A percentile compares a stretch with the other conserved stretches of the same genome.
phyloP scores from a whole-genome alignment of 2,113 vertebrate genomes.

The Girardinichthys multiradiatus region DNA sequence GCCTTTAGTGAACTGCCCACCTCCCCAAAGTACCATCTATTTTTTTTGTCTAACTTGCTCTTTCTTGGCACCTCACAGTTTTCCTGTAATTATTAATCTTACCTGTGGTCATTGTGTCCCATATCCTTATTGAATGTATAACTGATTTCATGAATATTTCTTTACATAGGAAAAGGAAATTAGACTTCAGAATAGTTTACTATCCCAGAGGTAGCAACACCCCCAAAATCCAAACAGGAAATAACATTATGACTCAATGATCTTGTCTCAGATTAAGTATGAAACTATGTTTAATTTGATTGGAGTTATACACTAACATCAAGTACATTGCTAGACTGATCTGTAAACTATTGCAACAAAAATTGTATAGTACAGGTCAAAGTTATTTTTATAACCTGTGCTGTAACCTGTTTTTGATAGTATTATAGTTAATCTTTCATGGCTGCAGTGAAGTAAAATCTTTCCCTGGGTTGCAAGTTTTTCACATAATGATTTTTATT shows the following conservation, averaged over 20 bases:
- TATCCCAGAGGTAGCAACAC: background rate
- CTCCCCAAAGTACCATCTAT: slow-evolving; percentile 8
- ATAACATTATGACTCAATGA: background rate
- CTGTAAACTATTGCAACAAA: background rate
- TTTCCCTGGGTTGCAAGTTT: no score
- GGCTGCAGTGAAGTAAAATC: no score
- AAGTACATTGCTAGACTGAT: background rate
- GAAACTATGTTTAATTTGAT: background rate
- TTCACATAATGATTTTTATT: no score
- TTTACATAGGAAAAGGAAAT: background rate
- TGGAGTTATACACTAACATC: no score
- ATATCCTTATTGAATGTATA: background rate
- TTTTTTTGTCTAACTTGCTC: background rate
- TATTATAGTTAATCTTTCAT: no score
- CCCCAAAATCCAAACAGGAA: no score
- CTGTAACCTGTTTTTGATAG: no score
- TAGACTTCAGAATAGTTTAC: background rate
- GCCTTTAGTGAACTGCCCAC: slow-evolving; percentile 67
- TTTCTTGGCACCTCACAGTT: background rate
- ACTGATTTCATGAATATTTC: background rate
- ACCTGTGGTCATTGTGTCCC: background rate
- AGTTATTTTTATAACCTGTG: no score
- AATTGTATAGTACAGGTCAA: background rate
- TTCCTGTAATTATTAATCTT: background rate
- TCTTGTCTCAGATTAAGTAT: background rate